These are phyloP conservation scores for Balanococcus diminutus DNA, from an alignment of 2,888 invertebrate species.

Conservation along the genomic window DNA sequence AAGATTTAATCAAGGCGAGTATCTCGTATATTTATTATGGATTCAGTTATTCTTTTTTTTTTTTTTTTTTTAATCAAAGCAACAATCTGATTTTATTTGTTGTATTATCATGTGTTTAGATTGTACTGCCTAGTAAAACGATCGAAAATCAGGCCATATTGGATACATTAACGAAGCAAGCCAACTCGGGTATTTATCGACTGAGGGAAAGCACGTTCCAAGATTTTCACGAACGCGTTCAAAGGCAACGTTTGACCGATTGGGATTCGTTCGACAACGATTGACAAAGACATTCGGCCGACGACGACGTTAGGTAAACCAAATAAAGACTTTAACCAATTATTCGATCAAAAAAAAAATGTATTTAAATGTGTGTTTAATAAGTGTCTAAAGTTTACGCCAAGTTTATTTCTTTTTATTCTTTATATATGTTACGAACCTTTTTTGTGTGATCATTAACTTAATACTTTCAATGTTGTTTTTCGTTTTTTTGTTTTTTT, in stretches of 20 bases:
- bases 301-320: not conserved
- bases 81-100: too few relatives aligned
- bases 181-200: slow-evolving; percentile 89
- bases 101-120: too few relatives aligned
- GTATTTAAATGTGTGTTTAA: slow-evolving; percentile 7
- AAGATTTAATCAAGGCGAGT: slow-evolving; percentile 83
- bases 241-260: slow-evolving; percentile 43
- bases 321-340: not conserved
- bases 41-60: too few relatives aligned
- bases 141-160: slow-evolving; percentile 90
- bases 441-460: slow-evolving; percentile 15
- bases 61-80: too few relatives aligned
- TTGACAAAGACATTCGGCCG: not conserved
- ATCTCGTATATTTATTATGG: not conserved
- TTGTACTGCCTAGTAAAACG: slow-evolving; percentile 89
- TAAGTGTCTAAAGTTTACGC: not conserved
- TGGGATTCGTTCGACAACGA: slow-evolving; percentile 48
- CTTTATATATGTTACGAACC: not conserved
- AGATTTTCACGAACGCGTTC: slow-evolving; percentile 72
- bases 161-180: slow-evolving; percentile 91
- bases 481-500: not conserved
- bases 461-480: not conserved
- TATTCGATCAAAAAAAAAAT: not conserved
- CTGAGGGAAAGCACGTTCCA: slow-evolving; percentile 87
- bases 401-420: not conserved